Base-by-base conservation (phyloP, 2,113 vertebrate species). In the Polypterus senegalus region DNA sequence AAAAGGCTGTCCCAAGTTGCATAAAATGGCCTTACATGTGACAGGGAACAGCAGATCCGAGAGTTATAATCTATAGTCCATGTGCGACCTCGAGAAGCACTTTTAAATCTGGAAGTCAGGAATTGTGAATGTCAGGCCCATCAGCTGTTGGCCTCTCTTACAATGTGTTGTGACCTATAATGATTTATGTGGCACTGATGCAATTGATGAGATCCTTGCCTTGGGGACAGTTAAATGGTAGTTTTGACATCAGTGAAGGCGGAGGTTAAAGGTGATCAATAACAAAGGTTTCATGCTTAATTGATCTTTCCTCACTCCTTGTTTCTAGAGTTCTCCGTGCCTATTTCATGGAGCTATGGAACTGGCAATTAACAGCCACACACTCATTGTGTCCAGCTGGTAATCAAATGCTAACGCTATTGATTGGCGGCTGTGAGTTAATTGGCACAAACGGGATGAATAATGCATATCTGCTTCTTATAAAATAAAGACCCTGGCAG, bases 211-310 rank as follows among this genome's bases (percentile, higher is more conserved):
- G 74, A 70, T 72, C 63, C 74, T 72, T 73, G 86, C 88, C 87
- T 81, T 70, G 66, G 83, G 89, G 89, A 91, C 78, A 72, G 77
- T 81, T 90, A 90, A 92, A 90, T 84, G 88, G 89, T 85, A 81
- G 87, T 85, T 85, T 87, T 89, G 87, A 90, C 92, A 93, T 85
- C 78, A 77, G 77, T 87, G 86, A 87, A 86, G 85, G 86, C 79
- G 77, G 79, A 84, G 90, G 90, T 91, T 90, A 93, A 91, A 92
- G 90, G 90, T 92, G 89, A 88, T 91, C 91, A 88, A 90, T 93
- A 92, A 91, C 87, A 85, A 88, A 89, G 73, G 77, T 81, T 78
- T 83, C 80, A 83, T 83, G 70, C 87, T 86, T 86, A 86, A 91
- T 90, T 87, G 87, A 86, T 82, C 83, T 86, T 67, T 69, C 70